Evolutionary conservation across 2,113 vertebrate species (phyloP), one percentile per base, ranked within the genome.

Genomic region (Centropristis striata): DNA sequence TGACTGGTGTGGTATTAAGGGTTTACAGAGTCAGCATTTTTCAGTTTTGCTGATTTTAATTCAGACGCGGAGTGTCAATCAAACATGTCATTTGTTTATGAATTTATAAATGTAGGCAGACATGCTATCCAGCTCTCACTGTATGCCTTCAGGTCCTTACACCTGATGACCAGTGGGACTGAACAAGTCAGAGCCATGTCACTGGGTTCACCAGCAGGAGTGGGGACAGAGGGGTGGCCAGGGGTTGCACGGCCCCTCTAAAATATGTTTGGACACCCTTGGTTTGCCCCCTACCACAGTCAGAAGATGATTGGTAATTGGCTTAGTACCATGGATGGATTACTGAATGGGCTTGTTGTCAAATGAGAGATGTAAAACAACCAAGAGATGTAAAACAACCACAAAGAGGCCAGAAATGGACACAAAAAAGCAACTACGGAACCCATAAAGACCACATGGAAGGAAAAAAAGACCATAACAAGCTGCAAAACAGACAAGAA

Each of bases 1-100:
- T 65, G 75, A 37, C 47, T 71, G 23, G 25, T 69, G 60, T 72
- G 55, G 58, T 44, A 57, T 53, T 41, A 72, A 61, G 44, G 53
- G 12, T 60, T 63, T 59, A 42, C 55, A 16, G 13, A 36, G 47
- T 78, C 81, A 59, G 61, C 53, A 7, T 68, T 72, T 83, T 60
- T 72, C 42, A 39, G 11, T 41, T 71, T 25, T 25, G 25, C 50
- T 65, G 8, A 55, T 85, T 44, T 78, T 39, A 67, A 71, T 53
- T 71, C 44, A 32, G 36, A 41, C 16, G 7, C 27, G 20, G 55
- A 39, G 20, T 73, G 50, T 67, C 21, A 64, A 27, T 51, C 71
- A 58, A 36, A 21, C 49, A 25, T 13, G 2, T 28, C n/a, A n/a
- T n/a, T n/a, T n/a, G n/a, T n/a, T n/a, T n/a, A n/a, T n/a, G n/a